These are phyloP conservation scores for Ditylenchus dipsaci DNA, from an alignment of 1,140 invertebrate species.

Conservation along the genomic window DNA sequence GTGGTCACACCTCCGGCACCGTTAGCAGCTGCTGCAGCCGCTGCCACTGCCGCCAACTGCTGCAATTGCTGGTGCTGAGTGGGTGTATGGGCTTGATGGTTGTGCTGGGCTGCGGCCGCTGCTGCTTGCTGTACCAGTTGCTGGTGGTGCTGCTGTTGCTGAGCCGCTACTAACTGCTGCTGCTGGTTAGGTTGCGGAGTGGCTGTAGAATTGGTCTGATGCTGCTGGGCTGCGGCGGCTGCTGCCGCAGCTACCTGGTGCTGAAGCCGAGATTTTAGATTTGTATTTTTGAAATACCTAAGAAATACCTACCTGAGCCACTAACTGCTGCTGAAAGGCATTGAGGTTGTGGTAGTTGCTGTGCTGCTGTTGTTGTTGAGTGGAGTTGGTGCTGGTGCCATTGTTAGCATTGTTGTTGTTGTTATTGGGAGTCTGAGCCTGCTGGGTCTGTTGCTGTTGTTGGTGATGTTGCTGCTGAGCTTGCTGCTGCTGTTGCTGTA, in stretches of 20 bases:
- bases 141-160: conserved; percentile 18
- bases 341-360: conserved; percentile 1
- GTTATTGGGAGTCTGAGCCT: not conserved
- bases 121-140: conserved; percentile 5
- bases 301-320: too few species aligned
- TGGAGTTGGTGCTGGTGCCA: not conserved
- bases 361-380: not conserved
- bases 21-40: not conserved
- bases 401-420: not conserved
- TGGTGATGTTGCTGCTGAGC: conserved; percentile 22
- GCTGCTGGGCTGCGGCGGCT: conserved; percentile 11
- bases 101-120: not conserved
- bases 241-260: not conserved
- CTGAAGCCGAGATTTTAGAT: not conserved
- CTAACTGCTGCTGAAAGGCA: conserved; percentile 6
- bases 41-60: conserved; percentile 16
- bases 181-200: not conserved
- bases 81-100: conserved; percentile 1
- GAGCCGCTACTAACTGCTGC: not conserved
- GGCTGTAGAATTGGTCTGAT: conserved; percentile 7
- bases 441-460: conserved; percentile 13
- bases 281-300: not conserved
- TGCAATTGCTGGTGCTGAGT: conserved; percentile 17
- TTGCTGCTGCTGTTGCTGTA: conserved; percentile 26
- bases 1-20: not conserved